Evolutionary conservation across 1,140 invertebrate genomes (phyloP).

Genomic region (Bombyx mandarina): DNA sequence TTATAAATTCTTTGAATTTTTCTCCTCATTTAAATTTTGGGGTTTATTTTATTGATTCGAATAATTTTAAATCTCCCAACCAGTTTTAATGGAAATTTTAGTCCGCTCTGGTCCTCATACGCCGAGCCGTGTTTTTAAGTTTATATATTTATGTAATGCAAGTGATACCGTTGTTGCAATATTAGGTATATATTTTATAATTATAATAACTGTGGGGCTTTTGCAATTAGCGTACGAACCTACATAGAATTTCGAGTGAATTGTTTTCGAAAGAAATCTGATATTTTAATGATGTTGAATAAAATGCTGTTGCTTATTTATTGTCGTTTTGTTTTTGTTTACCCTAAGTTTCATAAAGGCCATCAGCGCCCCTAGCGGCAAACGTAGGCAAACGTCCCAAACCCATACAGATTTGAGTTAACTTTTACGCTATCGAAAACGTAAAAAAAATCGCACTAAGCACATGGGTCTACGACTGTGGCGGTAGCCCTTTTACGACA

Average conservation of each 20-base stretch:
- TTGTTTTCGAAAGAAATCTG: constrained; percentile 10
- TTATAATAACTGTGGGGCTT: constrained; percentile 38
- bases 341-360: neutral
- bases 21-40: constrained; percentile 1
- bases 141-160: constrained; percentile 31
- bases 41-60: constrained; percentile 2
- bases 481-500: too few relatives aligned
- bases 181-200: constrained; percentile 42
- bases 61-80: too few relatives aligned
- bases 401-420: too few relatives aligned
- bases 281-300: constrained; percentile 39
- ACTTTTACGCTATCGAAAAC: too few relatives aligned
- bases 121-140: constrained; percentile 8
- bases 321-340: constrained; percentile 17
- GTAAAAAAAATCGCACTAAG: too few relatives aligned
- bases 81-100: too few relatives aligned
- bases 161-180: constrained; percentile 67
- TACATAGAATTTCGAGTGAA: neutral
- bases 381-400: too few relatives aligned
- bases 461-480: too few relatives aligned
- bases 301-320: constrained; percentile 51
- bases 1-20: neutral
- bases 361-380: too few relatives aligned
- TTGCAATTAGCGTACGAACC: constrained; percentile 21
- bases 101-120: neutral